These are phyloP conservation scores for Saccopteryx leptura DNA, from an alignment of 2,113 vertebrate genomes.

Conservation along the genomic window DNA sequence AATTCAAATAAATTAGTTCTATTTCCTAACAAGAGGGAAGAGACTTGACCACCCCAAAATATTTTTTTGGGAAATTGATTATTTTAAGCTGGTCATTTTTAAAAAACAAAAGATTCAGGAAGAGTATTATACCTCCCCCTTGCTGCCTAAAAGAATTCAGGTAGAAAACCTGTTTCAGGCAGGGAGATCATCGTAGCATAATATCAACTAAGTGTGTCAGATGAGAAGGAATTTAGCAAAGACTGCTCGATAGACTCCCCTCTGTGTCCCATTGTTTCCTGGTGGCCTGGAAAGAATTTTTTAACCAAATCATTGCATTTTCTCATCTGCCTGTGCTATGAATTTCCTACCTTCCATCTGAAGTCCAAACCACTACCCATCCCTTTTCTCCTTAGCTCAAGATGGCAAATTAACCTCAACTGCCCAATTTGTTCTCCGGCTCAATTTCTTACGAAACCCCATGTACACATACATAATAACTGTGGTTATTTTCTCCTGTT, in stretches of 20 bases:
- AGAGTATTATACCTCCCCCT: neutral
- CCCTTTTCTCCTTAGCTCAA: neutral
- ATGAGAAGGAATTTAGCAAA: neutral
- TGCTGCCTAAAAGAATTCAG: neutral
- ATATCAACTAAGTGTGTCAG: neutral
- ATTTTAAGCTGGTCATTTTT: neutral
- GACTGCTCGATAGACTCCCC: neutral
- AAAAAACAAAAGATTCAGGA: neutral
- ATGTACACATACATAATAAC: neutral
- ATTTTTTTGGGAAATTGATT: neutral
- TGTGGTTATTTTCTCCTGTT: neutral
- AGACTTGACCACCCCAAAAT: neutral
- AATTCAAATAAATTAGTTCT: no score
- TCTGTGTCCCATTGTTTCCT: neutral
- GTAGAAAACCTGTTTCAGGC: neutral
- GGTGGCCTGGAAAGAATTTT: neutral
- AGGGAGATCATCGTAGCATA: neutral
- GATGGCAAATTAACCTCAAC: neutral
- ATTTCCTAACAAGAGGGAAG: neutral
- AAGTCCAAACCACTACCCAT: neutral
- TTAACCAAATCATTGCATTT: neutral
- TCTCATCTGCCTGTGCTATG: neutral
- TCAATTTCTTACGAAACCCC: neutral
- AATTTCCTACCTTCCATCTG: neutral
- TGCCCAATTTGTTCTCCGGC: neutral